Evolutionary conservation across 2,113 vertebrate species (phyloP).

Genomic region (Ardeotis arabs): DNA sequence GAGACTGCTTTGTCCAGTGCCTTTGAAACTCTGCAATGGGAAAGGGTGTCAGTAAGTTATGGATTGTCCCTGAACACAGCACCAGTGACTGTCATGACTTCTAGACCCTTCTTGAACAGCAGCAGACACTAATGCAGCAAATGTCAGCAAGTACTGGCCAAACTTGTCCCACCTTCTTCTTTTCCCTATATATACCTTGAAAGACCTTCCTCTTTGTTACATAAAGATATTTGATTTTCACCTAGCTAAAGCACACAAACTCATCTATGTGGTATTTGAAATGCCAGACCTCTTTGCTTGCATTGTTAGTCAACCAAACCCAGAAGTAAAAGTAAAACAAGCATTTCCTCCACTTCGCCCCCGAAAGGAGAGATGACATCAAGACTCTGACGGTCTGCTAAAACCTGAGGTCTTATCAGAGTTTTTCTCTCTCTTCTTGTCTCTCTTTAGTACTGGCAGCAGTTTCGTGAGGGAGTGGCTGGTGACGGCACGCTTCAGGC

Average conservation of each 20-base stretch:
- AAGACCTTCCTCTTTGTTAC: background rate
- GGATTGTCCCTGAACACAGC: background rate
- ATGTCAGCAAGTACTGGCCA: background rate
- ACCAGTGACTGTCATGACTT: background rate
- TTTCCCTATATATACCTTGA: background rate
- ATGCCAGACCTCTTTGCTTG: background rate
- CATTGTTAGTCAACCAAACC: background rate
- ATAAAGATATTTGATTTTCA: background rate
- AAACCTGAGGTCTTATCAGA: background rate
- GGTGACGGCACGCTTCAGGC: background rate
- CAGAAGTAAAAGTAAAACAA: background rate
- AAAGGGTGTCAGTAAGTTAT: background rate
- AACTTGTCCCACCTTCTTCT: background rate
- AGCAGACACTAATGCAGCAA: background rate
- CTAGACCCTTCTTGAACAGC: background rate
- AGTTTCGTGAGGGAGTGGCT: accelerated
- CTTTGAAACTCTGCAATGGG: background rate
- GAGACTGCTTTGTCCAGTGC: background rate
- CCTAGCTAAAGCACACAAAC: background rate
- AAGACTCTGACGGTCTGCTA: background rate
- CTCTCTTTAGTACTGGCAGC: background rate
- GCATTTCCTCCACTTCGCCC: accelerated
- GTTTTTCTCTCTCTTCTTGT: background rate
- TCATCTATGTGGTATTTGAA: background rate
- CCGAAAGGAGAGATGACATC: background rate